Conservation (phyloP, 2,888 invertebrate genomes). For the Noctua fimbriata region DNA sequence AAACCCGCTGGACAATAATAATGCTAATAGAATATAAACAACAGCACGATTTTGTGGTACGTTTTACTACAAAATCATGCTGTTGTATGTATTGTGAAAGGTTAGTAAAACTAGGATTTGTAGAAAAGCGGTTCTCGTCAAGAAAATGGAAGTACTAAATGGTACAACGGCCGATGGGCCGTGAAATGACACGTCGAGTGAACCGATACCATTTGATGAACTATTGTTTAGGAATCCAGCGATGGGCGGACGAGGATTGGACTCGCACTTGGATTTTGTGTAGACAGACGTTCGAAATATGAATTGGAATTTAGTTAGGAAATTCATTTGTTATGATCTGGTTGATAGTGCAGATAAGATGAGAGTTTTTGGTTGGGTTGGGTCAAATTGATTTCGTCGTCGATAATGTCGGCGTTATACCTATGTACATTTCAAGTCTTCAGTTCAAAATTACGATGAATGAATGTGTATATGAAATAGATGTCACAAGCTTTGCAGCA, state of each 20-base stretch:
- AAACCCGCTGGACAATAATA: conserved; percentile 51
- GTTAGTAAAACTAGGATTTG: conserved; percentile 68
- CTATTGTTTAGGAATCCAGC: conserved; percentile 82
- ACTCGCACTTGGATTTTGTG: conserved; percentile 71
- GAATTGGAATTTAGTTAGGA: conserved; percentile 39
- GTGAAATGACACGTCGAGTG: conserved; percentile 77
- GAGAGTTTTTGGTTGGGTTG: neutral
- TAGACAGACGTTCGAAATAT: conserved; percentile 50
- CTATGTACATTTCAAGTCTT: neutral
- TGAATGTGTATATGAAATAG: neutral
- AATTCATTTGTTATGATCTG: conserved; percentile 14
- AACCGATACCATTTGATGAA: conserved; percentile 79
- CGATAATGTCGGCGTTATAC: neutral
- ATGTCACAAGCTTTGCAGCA: neutral
- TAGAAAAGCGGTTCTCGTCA: conserved; percentile 73
- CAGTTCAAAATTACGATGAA: neutral
- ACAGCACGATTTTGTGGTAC: conserved; percentile 18
- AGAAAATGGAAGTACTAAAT: conserved; percentile 85
- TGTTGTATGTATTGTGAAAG: conserved; percentile 44
- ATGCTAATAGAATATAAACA: conserved; percentile 44
- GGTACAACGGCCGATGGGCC: conserved; percentile 80
- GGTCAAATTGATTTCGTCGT: neutral
- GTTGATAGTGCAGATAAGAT: neutral
- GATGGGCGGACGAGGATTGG: conserved; percentile 73
- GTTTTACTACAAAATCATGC: no score